Evolutionary conservation across 2,888 invertebrate species (phyloP).

Genomic region (Psylliodes chrysocephalus): DNA sequence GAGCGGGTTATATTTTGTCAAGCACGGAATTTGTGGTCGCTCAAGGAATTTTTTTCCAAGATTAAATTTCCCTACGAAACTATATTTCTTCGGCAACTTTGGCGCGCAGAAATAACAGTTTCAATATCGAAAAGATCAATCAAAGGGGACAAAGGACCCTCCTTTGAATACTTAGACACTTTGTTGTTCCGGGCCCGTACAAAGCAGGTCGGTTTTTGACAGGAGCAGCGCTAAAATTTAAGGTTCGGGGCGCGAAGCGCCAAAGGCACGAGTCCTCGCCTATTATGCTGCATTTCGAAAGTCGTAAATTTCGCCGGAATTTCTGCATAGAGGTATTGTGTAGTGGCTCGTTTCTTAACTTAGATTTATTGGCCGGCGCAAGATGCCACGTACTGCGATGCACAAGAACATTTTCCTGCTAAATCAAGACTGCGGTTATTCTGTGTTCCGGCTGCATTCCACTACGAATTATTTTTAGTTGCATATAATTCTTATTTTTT

Average conservation of each 20-base stretch:
- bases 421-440: background rate
- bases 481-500: no score
- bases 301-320: slow-evolving; percentile 35
- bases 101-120: slow-evolving; percentile 23
- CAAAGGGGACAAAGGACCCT: slow-evolving; percentile 23
- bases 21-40: background rate
- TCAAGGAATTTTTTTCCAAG: slow-evolving; percentile 3
- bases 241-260: slow-evolving; percentile 37
- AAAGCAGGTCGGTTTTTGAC: slow-evolving; percentile 33
- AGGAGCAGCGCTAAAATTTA: slow-evolving; percentile 37
- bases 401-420: slow-evolving; percentile 7
- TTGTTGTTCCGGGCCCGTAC: slow-evolving; percentile 22
- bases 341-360: slow-evolving; percentile 33
- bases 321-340: slow-evolving; percentile 41
- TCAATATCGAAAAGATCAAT: slow-evolving; percentile 37
- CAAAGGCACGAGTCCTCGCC: slow-evolving; percentile 33
- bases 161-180: slow-evolving; percentile 32
- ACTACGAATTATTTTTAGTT: background rate
- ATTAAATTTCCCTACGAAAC: slow-evolving; percentile 17
- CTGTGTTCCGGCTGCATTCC: background rate
- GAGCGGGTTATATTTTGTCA: background rate
- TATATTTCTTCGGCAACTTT: slow-evolving; percentile 22
- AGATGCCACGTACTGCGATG: slow-evolving; percentile 15
- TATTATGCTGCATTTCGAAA: slow-evolving; percentile 34
- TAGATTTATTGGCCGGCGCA: slow-evolving; percentile 31